Evolutionary conservation across 2,888 invertebrate genomes (phyloP).

Genomic region (Tetropium fuscum): DNA sequence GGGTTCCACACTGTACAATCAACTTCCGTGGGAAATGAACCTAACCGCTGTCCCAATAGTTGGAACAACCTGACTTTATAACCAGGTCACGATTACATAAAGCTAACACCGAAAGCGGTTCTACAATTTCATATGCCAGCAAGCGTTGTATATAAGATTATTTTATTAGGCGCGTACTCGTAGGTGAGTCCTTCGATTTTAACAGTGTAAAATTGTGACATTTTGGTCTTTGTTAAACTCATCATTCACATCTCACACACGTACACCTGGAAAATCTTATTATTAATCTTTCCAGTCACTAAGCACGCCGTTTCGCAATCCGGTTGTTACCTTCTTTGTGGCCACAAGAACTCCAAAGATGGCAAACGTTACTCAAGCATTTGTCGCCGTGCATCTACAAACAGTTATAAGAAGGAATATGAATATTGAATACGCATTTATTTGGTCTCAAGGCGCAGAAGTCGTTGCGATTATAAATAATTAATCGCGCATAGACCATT

Average conservation of each 20-base stretch:
- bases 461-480: no score
- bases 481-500: no score
- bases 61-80: constrained; percentile 15
- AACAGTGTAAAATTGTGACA: constrained; percentile 42
- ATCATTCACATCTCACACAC: constrained; percentile 63
- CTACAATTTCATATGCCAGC: constrained; percentile 57
- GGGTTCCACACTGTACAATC: no score
- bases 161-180: constrained; percentile 60
- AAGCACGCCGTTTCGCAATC: constrained; percentile 60
- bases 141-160: constrained; percentile 55
- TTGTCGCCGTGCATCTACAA: not conserved
- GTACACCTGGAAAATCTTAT: constrained; percentile 62
- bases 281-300: constrained; percentile 64
- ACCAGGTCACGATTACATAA: constrained; percentile 56
- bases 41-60: not conserved
- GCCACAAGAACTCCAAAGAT: constrained; percentile 20
- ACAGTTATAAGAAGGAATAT: not conserved
- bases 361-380: constrained; percentile 1
- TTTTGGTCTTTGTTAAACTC: constrained; percentile 56
- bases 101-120: constrained; percentile 37
- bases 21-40: no score
- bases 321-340: constrained; percentile 46
- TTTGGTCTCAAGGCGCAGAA: no score
- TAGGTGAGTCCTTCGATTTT: constrained; percentile 58
- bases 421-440: no score